phyloP scores from a whole-genome alignment of 2,888 invertebrate genomes.

The Polia nebulosa region DNA sequence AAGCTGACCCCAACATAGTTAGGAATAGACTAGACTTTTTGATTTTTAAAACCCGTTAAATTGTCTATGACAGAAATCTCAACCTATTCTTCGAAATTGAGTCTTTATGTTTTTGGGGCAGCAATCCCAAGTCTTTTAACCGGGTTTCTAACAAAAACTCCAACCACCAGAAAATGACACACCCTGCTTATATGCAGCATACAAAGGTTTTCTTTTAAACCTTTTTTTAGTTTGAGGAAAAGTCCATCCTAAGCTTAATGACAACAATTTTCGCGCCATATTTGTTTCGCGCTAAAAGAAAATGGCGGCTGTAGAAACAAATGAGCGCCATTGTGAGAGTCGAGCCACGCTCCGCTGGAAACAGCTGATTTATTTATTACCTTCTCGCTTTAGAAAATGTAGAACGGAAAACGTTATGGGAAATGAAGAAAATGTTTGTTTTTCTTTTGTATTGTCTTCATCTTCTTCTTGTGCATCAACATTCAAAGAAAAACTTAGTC shows the following conservation, averaged over 20 bases:
- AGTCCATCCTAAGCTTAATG: constrained; percentile 45
- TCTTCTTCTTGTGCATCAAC: neutral
- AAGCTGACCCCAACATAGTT: too few relatives aligned
- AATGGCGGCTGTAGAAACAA: constrained; percentile 58
- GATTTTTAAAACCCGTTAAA: neutral
- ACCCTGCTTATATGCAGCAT: neutral
- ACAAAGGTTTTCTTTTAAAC: constrained; percentile 24
- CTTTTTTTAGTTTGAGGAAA: constrained; percentile 26
- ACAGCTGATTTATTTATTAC: constrained; percentile 63
- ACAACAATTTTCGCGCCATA: constrained; percentile 60
- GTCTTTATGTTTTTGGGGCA: neutral
- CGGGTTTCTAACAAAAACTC: too few relatives aligned
- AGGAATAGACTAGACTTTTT: too few relatives aligned
- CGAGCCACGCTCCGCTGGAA: constrained; percentile 40
- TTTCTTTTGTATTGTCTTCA: constrained; percentile 5
- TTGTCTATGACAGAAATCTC: neutral
- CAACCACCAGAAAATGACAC: constrained; percentile 1
- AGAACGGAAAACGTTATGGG: constrained; percentile 28
- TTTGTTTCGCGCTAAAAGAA: constrained; percentile 61
- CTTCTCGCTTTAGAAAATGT: constrained; percentile 39
- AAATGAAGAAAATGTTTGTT: constrained; percentile 35
- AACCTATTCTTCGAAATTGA: neutral
- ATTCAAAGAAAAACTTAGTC: too few relatives aligned
- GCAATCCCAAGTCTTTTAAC: neutral
- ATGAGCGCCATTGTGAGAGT: constrained; percentile 57